Evolutionary conservation across 2,113 vertebrate genomes (phyloP), one percentile per base, ranked within the genome.

Genomic region (Pygoscelis adeliae): DNA sequence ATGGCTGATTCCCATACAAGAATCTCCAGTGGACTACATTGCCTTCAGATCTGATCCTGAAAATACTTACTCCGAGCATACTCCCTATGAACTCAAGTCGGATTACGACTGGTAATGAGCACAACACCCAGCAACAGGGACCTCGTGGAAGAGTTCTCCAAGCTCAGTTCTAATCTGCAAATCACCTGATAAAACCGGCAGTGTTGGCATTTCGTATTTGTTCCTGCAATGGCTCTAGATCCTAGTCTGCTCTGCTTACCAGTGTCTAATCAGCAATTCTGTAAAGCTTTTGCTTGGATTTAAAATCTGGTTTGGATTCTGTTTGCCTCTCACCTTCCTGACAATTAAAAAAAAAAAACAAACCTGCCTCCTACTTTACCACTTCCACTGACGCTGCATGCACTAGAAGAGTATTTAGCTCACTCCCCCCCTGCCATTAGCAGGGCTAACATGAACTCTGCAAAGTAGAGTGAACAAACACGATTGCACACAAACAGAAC

Each of bases 1-100:
- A 92, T 65, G 94, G 83, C 87, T 96, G 84, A 77, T 87, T 90
- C 70, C 91, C 94, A 91, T 55, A 93, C 26, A 90, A 79, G 89
- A 90, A 46, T 85, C 91, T 90, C 93, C 89, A 87, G 84, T 47
- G 55, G 32, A 87, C 74, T 94, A 95, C 67, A 81, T 18, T 63
- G 82, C 77, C 89, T 77, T 77, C 65, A 72, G 30, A 84, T 59
- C 87, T 89, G 69, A 83, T 82, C 69, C 92, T 52, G 71, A 81
- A 85, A 91, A 81, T 62, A 74, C 47, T 83, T 82, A 93, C 36
- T 83, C 70, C 0, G 14, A 94, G 53, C 44, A 82, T 40, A 84
- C 26, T 76, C 62, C 74, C 71, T 90, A 38, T 10, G 44, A 89
- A 84, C 80, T 59, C 89, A 87, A 87, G 73, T 59, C 40, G 20